These are phyloP conservation scores for Diplolepis rosae DNA, from an alignment of 2,888 invertebrate genomes.

Conservation along the genomic window DNA sequence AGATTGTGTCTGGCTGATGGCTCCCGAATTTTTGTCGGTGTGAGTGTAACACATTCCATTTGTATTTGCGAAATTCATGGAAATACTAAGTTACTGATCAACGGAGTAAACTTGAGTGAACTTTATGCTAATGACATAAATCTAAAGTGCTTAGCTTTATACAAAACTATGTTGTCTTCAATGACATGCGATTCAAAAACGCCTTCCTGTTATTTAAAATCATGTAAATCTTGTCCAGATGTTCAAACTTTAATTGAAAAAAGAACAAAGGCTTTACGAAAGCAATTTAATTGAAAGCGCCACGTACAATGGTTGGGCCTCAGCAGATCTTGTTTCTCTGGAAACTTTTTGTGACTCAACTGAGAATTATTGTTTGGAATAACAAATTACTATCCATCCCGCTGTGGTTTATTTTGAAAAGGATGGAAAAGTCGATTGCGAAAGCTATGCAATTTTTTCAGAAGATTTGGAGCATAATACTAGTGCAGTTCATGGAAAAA, in stretches of 20 bases:
- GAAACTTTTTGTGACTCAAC: neutral
- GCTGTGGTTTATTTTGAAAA: too few species aligned
- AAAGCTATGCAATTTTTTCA: slow-evolving; percentile 12
- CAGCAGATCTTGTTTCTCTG: slow-evolving; percentile 4
- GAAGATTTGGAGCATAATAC: slow-evolving; percentile 5
- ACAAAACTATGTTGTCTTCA: slow-evolving; percentile 17
- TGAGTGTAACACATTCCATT: too few species aligned
- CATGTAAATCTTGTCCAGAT: neutral
- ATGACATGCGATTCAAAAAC: neutral
- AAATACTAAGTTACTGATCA: slow-evolving; percentile 9
- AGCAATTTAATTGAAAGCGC: neutral
- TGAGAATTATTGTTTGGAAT: neutral
- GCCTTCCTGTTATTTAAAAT: neutral
- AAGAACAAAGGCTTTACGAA: neutral
- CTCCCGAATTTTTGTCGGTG: too few species aligned
- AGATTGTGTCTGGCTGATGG: too few species aligned
- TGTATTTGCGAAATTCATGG: slow-evolving; percentile 1
- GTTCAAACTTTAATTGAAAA: neutral
- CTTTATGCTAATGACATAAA: neutral
- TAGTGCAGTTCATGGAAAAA: neutral
- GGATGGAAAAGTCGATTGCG: neutral
- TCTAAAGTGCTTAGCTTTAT: neutral
- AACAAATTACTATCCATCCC: neutral
- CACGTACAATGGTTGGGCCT: slow-evolving; percentile 1
- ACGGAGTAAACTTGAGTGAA: neutral